Base-by-base conservation (phyloP, 64 coral and sea anemone genomes). In the Astreopora myriophthalma region DNA sequence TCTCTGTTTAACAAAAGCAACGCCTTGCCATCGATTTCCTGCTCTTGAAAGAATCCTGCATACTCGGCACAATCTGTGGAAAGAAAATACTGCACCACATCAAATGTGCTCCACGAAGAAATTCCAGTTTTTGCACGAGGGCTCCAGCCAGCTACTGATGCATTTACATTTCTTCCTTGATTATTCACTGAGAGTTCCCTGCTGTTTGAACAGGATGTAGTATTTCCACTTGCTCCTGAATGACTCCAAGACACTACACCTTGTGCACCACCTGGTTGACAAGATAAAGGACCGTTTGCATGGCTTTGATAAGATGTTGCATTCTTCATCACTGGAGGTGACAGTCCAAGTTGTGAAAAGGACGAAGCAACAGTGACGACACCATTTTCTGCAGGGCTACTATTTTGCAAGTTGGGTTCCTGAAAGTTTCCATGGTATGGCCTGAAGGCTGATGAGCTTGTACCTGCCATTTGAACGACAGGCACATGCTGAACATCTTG, bases 1-100 rank as follows among this genome's bases (percentile, higher is more conserved):
- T 85, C 80, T 34, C 83, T 52, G 38, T 92, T 83, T 34, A 92
- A 48, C 23, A 92, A 60, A 80, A 92, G 32, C 29, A 92, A 27
- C 0, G 90, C 90, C 49, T 84, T 92, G 17, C 90, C 90, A 34
- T 92, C 81, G 69, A 92, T 92, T 37, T 92, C 90, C 78, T 92
- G 79, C 35, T 86, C 90, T 48, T 92, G 70, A 75, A 92, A 48
- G 26, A 92, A 92, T 55, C 49, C 90, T n/a, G 83, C 79, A 65
- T 85, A 85, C 25, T 57, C 80, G 27, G 57, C 73, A 76, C 79
- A 86, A 14, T 92, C 90, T 25, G 36, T 65, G 34, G 39, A 39
- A 20, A 37, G 29, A 75, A 85, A 86, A 44, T 85, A 86, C 36
- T 86, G 60, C 14, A 85, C 78, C n/a, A 92, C 90, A 27, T 92